These are phyloP conservation scores for Arenaria interpres DNA, from an alignment of 2,113 vertebrate genomes.

Conservation along the genomic window DNA sequence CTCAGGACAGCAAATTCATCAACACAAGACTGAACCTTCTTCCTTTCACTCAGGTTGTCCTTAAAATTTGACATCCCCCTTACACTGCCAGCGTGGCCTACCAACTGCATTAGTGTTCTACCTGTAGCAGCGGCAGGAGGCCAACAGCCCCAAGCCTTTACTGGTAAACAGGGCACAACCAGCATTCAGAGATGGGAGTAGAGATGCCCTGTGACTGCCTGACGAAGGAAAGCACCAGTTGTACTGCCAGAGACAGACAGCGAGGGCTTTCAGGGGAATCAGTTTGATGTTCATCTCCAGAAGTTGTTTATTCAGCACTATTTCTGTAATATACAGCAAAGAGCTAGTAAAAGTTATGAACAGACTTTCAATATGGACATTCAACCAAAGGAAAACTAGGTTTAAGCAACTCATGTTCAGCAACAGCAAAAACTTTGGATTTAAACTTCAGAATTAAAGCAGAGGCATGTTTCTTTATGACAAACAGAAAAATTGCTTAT, in stretches of 20 bases:
- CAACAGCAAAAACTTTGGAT: background rate
- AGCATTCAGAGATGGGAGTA: background rate
- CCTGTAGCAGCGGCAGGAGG: background rate
- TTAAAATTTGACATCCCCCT: background rate
- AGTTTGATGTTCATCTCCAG: background rate
- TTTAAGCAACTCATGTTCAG: background rate
- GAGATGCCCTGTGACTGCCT: background rate
- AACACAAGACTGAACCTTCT: background rate
- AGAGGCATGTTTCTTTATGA: background rate
- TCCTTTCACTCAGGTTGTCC: background rate
- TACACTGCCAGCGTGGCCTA: background rate
- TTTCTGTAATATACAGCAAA: background rate
- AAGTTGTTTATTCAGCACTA: background rate
- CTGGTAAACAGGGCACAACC: background rate
- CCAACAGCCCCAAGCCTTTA: background rate
- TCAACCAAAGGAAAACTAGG: background rate
- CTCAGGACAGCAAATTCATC: background rate
- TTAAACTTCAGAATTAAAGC: background rate
- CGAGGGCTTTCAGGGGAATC: background rate
- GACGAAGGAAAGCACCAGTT: background rate
- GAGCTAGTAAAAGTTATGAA: background rate
- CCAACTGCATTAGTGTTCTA: background rate
- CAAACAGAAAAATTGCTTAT: background rate
- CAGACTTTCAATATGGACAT: background rate
- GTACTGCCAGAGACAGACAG: background rate